Percentiles rank a stretch among this genome's conserved stretches.
phyloP scores from a whole-genome alignment of 2,797 vertebrate species.

The Tragelaphus eurycerus region DNA sequence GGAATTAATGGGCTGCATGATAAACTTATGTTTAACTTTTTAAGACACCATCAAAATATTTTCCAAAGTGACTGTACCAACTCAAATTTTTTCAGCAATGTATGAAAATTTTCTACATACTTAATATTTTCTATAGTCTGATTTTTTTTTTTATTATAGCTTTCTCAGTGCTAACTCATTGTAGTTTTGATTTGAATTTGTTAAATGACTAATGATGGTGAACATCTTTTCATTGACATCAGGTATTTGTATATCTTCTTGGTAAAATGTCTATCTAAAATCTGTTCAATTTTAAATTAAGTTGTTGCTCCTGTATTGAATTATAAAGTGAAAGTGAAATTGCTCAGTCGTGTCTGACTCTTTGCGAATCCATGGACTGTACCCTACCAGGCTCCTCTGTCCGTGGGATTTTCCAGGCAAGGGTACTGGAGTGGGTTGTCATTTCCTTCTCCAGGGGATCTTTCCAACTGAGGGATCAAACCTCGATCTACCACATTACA shows the following conservation, averaged over 20 bases:
- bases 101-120: not conserved
- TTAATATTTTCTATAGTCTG: not conserved
- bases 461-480: not conserved
- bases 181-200: not conserved
- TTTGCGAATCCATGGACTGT: not conserved
- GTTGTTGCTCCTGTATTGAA: not conserved
- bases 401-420: not conserved
- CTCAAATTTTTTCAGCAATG: not conserved
- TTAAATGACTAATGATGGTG: not conserved
- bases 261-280: conserved; percentile 6
- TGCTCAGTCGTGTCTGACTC: not conserved
- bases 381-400: not conserved
- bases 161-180: not conserved
- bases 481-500: not conserved
- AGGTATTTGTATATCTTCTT: not conserved
- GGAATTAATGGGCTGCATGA: not conserved
- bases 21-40: not conserved
- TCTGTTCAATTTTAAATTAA: not conserved
- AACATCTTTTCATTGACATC: not conserved
- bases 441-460: not conserved
- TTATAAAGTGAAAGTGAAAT: not conserved
- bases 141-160: not conserved
- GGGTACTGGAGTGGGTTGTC: not conserved
- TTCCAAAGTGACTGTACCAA: not conserved
- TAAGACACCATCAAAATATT: not conserved